These are phyloP conservation scores for Silurus glanis DNA, from an alignment of 2,113 vertebrate species.

Conservation along the genomic window DNA sequence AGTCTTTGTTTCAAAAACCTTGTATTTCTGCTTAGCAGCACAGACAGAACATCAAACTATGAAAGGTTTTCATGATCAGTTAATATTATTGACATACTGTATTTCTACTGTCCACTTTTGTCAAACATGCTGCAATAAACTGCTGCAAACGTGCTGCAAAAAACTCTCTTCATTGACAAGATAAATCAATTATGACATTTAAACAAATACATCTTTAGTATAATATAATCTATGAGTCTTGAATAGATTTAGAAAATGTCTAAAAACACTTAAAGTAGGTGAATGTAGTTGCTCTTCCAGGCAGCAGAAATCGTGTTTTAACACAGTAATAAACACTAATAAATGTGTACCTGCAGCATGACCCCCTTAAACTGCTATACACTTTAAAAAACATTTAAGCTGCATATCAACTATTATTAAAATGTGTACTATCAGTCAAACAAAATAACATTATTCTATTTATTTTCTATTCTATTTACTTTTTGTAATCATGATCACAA, in stretches of 20 bases:
- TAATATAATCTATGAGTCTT: too few relatives aligned
- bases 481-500: not conserved
- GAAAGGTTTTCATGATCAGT: constrained; percentile 40
- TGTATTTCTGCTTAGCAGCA: constrained; percentile 75
- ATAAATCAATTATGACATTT: not conserved
- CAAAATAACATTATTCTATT: not conserved
- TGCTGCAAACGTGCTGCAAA: not conserved
- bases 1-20: constrained; percentile 67
- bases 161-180: not conserved
- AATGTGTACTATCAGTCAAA: not conserved
- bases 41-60: not conserved
- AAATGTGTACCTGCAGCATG: constrained; percentile 43
- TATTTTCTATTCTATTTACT: constrained; percentile 36
- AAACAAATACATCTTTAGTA: too few relatives aligned
- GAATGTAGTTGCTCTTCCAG: too few relatives aligned
- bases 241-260: too few relatives aligned
- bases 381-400: not conserved
- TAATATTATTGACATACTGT: not conserved
- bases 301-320: too few relatives aligned
- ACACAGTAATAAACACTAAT: too few relatives aligned
- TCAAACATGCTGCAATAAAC: not conserved
- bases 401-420: not conserved
- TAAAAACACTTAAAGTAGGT: too few relatives aligned
- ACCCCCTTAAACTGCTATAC: constrained; percentile 70
- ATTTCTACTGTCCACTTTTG: not conserved